Evolutionary conservation across 1,140 invertebrate species (phyloP).

Genomic region (Drosophila neocordata): DNA sequence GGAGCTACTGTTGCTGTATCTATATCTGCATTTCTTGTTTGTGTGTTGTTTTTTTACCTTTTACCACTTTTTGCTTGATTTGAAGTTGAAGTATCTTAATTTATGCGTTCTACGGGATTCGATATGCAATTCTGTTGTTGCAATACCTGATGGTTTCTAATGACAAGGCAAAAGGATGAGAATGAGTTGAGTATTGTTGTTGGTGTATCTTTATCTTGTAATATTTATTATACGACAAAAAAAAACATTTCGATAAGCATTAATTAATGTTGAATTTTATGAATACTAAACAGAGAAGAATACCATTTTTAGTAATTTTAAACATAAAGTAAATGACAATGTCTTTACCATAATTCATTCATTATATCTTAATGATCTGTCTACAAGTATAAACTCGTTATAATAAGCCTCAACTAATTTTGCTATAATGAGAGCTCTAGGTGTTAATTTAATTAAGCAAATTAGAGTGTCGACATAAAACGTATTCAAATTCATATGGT

Average conservation of each 20-base stretch:
- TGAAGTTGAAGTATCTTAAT: not conserved
- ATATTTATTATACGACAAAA: slow-evolving; percentile 10
- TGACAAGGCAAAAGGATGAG: not conserved
- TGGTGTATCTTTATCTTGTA: slow-evolving; percentile 7
- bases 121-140: slow-evolving; percentile 9
- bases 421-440: not conserved
- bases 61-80: not conserved
- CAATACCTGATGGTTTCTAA: slow-evolving; percentile 7
- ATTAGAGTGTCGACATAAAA: not conserved
- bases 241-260: slow-evolving; percentile 2
- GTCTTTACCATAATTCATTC: not conserved
- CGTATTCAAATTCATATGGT: slow-evolving; percentile 5
- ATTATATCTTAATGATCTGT: slow-evolving; percentile 2
- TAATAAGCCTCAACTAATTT: not conserved
- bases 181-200: not conserved
- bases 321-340: not conserved
- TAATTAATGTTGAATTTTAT: slow-evolving; percentile 9
- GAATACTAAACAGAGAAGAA: not conserved
- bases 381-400: not conserved
- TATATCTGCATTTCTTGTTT: slow-evolving; percentile 6
- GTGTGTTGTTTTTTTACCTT: not conserved
- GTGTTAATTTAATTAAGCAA: slow-evolving; percentile 8
- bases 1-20: not conserved
- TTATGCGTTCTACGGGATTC: slow-evolving; percentile 3
- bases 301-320: not conserved